Evolutionary conservation across 2,113 vertebrate species (phyloP).

Genomic region (Psephotus haematonotus): DNA sequence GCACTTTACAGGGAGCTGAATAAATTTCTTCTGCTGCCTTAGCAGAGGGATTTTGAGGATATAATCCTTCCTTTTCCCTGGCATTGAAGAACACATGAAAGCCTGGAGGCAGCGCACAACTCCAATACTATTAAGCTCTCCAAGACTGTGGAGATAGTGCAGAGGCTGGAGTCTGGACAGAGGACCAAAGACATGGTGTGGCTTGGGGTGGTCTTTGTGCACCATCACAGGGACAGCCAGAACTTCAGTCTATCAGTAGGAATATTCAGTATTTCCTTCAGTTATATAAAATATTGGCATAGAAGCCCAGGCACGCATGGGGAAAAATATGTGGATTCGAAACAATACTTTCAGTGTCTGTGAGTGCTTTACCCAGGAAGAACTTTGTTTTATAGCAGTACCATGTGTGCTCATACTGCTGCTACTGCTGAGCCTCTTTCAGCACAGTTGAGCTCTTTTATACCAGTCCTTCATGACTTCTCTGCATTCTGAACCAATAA

Average conservation of each 20-base stretch:
- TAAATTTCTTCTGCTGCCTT: background rate
- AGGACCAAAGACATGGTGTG: slow-evolving; percentile 10
- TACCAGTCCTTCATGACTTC: background rate
- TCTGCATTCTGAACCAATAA: slow-evolving; percentile 15
- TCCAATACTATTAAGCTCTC: background rate
- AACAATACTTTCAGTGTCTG: slow-evolving; percentile 68
- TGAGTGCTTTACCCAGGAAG: slow-evolving; percentile 54
- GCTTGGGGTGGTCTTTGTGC: slow-evolving; percentile 32
- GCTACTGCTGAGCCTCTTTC: slow-evolving; percentile 39
- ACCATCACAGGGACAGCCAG: slow-evolving; percentile 30
- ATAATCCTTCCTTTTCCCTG: slow-evolving; percentile 1
- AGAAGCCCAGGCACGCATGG: slow-evolving; percentile 41
- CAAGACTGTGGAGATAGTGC: background rate
- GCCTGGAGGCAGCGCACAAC: background rate
- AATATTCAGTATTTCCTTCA: slow-evolving; percentile 41
- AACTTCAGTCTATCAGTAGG: background rate
- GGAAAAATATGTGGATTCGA: slow-evolving; percentile 52
- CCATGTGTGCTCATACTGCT: slow-evolving; percentile 54
- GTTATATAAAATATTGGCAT: slow-evolving; percentile 63
- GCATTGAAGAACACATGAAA: background rate
- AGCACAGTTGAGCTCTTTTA: slow-evolving; percentile 39
- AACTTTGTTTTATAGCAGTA: slow-evolving; percentile 66
- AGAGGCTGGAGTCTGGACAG: background rate
- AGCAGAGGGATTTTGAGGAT: background rate
- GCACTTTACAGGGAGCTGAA: background rate